phyloP scores from a whole-genome alignment of 2,888 invertebrate genomes.

The Melipona beecheii region DNA sequence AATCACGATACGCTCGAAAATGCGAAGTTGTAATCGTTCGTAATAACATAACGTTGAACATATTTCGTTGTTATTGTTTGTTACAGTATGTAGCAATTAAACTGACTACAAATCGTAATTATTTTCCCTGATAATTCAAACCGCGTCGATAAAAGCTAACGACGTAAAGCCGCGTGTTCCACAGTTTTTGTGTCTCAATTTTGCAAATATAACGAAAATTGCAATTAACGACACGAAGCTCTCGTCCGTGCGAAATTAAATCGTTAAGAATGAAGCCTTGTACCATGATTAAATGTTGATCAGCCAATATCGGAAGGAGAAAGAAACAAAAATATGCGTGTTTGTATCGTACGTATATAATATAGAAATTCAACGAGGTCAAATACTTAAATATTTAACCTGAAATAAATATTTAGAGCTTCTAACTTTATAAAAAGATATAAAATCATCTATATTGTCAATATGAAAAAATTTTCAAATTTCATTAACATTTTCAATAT shows the following conservation, averaged over 20 bases:
- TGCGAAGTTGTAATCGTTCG: background rate
- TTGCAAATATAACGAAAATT: too few species aligned
- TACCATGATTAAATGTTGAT: background rate
- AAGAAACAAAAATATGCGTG: background rate
- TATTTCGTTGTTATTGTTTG: background rate
- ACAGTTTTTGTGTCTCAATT: too few species aligned
- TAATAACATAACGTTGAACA: background rate
- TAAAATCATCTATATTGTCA: too few species aligned
- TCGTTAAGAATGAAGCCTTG: background rate
- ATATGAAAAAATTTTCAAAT: too few species aligned
- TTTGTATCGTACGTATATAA: background rate
- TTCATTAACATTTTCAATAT: too few species aligned
- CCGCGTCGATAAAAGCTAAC: too few species aligned
- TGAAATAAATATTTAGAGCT: too few species aligned
- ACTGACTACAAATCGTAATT: background rate
- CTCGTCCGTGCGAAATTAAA: too few species aligned
- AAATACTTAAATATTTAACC: too few species aligned
- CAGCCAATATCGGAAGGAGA: background rate
- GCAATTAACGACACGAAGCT: too few species aligned
- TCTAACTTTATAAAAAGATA: too few species aligned
- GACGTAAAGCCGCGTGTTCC: too few species aligned
- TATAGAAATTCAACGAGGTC: conserved; percentile 4
- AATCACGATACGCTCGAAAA: background rate
- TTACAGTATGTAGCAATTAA: background rate
- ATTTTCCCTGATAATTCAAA: background rate